Percentiles rank a stretch among this genome's conserved stretches.
Evolutionary conservation across 2,888 invertebrate genomes (phyloP).

Genomic region (Smittia sp.): DNA sequence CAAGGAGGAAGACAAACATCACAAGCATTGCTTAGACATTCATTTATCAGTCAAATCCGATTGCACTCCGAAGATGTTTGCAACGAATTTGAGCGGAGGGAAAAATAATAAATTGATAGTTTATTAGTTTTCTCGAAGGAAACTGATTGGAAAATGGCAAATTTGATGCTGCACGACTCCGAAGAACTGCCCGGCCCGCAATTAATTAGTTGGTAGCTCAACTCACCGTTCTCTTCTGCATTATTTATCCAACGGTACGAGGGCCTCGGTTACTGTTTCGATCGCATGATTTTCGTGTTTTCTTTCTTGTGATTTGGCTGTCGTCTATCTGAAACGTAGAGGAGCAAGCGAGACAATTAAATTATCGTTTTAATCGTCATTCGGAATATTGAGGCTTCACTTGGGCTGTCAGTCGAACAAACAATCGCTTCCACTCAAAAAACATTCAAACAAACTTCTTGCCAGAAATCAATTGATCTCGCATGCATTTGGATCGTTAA

Average conservation of each 20-base stretch:
- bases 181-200: background rate
- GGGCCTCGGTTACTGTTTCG: slow-evolving; percentile 69
- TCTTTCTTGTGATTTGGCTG: slow-evolving; percentile 46
- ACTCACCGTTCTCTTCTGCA: slow-evolving; percentile 63
- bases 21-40: background rate
- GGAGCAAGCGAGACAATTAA: slow-evolving; percentile 17
- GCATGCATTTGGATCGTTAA: slow-evolving; percentile 21
- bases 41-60: slow-evolving; percentile 3
- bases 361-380: slow-evolving; percentile 18
- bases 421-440: background rate
- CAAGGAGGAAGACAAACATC: background rate
- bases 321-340: slow-evolving; percentile 43
- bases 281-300: slow-evolving; percentile 60
- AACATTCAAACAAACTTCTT: background rate
- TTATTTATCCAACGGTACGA: slow-evolving; percentile 65
- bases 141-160: background rate
- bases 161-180: too few species aligned
- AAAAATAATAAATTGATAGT: background rate
- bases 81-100: background rate
- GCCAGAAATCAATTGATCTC: slow-evolving; percentile 11
- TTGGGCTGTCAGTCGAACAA: background rate
- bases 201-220: slow-evolving; percentile 26
- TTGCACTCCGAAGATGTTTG: background rate
- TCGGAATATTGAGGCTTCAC: background rate
- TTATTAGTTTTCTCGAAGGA: background rate